These are phyloP conservation scores for Simalia tracyae DNA, from an alignment of 2,797 vertebrate species.

Conservation along the genomic window DNA sequence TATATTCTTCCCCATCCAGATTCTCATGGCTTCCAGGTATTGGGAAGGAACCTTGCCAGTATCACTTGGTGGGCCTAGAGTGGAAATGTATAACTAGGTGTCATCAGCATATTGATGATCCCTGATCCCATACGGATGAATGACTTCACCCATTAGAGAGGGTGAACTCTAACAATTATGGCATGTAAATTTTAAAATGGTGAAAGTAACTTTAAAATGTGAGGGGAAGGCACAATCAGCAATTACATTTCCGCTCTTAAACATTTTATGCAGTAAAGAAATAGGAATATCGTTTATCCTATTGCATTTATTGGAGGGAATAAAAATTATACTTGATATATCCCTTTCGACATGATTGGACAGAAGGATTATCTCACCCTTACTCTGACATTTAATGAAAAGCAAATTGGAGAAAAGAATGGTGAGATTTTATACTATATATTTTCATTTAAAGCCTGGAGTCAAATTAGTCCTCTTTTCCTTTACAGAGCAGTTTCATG, in stretches of 20 bases:
- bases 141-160: not conserved
- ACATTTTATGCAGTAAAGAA: not conserved
- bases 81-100: not conserved
- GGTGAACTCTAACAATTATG: not conserved
- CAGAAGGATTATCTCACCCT: not conserved
- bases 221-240: too few relatives aligned
- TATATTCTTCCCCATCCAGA: too few relatives aligned
- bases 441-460: not conserved
- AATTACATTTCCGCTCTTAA: not conserved
- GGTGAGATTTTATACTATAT: not conserved
- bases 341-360: not conserved
- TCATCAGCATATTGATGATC: not conserved
- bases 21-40: conserved; percentile 25
- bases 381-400: not conserved
- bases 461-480: not conserved
- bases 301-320: conserved; percentile 1
- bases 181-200: not conserved
- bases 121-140: not conserved
- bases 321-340: not conserved
- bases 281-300: conserved; percentile 30
- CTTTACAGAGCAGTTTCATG: not conserved
- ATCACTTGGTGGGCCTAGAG: not conserved
- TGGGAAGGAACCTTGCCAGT: not conserved
- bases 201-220: not conserved
- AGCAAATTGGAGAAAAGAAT: too few relatives aligned